These are phyloP conservation scores for Hemiscyllium ocellatum DNA, from an alignment of 2,113 vertebrate genomes.

Conservation along the genomic window DNA sequence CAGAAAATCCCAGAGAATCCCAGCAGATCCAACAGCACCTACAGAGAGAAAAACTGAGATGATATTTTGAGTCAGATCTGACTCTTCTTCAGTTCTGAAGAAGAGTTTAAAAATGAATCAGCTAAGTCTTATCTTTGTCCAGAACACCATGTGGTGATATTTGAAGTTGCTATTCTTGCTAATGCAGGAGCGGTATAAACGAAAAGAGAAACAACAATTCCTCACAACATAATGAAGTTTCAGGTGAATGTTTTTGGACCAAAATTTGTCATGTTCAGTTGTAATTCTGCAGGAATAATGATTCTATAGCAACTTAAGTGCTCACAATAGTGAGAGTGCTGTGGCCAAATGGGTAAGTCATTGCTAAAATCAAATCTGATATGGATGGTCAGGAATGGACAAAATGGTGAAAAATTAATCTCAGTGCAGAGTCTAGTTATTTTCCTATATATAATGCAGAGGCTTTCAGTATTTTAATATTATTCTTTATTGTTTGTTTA, in stretches of 20 bases:
- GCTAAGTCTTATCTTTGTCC: background rate
- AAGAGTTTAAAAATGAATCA: background rate
- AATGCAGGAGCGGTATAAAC: background rate
- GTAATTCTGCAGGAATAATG: background rate
- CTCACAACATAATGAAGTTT: background rate
- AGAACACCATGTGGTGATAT: background rate
- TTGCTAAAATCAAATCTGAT: background rate
- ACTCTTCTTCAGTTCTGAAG: too few relatives aligned
- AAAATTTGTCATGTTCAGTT: background rate
- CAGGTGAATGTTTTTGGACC: background rate
- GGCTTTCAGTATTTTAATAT: conserved; percentile 6
- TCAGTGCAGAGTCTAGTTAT: background rate
- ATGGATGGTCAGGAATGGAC: background rate
- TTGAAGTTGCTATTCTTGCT: background rate
- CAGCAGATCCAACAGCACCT: too few relatives aligned
- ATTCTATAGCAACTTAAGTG: background rate
- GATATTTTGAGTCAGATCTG: too few relatives aligned
- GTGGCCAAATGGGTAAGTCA: background rate
- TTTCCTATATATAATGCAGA: background rate
- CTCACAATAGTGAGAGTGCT: background rate
- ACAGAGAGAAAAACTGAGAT: too few relatives aligned
- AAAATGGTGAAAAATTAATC: background rate
- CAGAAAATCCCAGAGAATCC: too few relatives aligned
- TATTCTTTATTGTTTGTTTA: background rate
- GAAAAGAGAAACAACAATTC: background rate